These are phyloP conservation scores for Lagodon rhomboides DNA, from an alignment of 2,797 vertebrate species.

Conservation along the genomic window DNA sequence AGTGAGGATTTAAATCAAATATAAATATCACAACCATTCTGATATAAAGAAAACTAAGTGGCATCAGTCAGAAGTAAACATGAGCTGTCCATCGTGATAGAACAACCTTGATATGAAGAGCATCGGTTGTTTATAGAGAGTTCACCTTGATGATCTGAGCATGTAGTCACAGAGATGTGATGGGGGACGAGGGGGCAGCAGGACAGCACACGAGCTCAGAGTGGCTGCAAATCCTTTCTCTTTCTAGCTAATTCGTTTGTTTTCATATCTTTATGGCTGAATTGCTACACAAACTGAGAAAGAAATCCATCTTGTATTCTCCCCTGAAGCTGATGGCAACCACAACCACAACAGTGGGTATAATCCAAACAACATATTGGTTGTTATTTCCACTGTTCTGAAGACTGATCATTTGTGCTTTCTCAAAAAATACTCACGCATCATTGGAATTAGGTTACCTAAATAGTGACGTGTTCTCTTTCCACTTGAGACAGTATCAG, in stretches of 20 bases:
- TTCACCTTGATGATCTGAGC: not conserved
- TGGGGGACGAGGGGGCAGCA: constrained; percentile 12
- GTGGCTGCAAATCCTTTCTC: constrained; percentile 19
- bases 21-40: not conserved
- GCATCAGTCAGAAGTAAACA: not conserved
- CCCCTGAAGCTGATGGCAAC: constrained; percentile 39
- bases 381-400: constrained; percentile 32
- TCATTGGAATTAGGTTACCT: constrained; percentile 30
- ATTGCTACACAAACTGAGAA: constrained; percentile 47
- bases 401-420: constrained; percentile 10
- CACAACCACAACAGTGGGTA: constrained; percentile 55
- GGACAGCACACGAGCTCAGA: constrained; percentile 21
- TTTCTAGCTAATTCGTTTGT: constrained; percentile 44
- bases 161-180: constrained; percentile 17
- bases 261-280: constrained; percentile 59
- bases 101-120: not conserved
- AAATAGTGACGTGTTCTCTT: constrained; percentile 47
- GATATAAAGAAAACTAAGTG: not conserved
- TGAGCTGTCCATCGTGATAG: not conserved
- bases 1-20: not conserved
- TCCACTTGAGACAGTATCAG: constrained; percentile 29
- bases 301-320: constrained; percentile 43
- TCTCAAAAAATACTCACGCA: constrained; percentile 24
- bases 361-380: constrained; percentile 64
- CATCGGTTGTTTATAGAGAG: not conserved